These are phyloP conservation scores for Ormia ochracea DNA, from an alignment of 2,888 invertebrate species.

Conservation along the genomic window DNA sequence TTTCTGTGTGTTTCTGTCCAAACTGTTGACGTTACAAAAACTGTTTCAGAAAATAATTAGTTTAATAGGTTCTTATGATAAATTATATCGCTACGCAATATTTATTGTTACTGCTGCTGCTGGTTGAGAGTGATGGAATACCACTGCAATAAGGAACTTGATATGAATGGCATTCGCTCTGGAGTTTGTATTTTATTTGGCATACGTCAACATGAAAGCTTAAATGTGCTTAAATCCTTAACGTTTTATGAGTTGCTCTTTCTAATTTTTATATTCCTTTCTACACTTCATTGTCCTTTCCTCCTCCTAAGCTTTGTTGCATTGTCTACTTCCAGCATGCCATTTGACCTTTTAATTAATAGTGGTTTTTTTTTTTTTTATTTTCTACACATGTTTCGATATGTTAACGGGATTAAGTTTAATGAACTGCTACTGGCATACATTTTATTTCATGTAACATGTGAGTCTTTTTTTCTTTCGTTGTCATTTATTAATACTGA, in stretches of 20 bases:
- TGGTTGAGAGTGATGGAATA: not conserved
- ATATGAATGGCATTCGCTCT: not conserved
- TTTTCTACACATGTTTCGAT: not conserved
- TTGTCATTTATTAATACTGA: not conserved
- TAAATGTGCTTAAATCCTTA: slow-evolving; percentile 23
- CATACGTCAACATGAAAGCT: not conserved
- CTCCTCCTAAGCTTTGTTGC: not conserved
- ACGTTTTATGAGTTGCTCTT: not conserved
- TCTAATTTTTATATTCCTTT: not conserved
- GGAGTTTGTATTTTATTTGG: not conserved
- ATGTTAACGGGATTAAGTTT: slow-evolving; percentile 41
- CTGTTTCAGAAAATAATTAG: slow-evolving; percentile 65
- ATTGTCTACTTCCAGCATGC: slow-evolving; percentile 2
- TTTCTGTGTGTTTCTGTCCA: not conserved
- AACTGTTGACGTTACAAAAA: slow-evolving; percentile 40
- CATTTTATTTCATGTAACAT: not conserved
- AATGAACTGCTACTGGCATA: slow-evolving; percentile 25
- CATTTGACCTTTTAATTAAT: slow-evolving; percentile 48
- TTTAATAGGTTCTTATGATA: slow-evolving; percentile 66
- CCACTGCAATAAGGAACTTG: slow-evolving; percentile 14
- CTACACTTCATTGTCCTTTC: not conserved
- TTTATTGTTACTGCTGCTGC: not conserved
- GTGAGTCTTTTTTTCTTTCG: not conserved
- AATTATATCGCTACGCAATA: slow-evolving; percentile 56
- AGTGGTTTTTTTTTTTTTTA: slow-evolving; percentile 3